A percentile compares a stretch with the other conserved stretches of the same genome.
These are phyloP conservation scores for Danaus melanippus DNA, from an alignment of 1,140 invertebrate genomes.

Conservation along the genomic window DNA sequence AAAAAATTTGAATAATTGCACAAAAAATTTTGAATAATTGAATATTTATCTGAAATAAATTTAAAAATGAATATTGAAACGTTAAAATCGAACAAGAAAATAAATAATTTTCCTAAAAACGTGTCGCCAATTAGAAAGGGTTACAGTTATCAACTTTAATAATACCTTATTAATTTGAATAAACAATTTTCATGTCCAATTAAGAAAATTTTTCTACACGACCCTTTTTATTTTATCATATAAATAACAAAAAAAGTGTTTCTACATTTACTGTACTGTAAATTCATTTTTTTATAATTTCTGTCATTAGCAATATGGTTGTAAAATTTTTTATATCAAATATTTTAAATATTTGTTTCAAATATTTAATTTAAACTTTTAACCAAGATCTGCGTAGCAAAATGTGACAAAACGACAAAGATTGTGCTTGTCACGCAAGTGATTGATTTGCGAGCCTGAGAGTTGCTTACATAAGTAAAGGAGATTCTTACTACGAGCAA, in stretches of 20 bases:
- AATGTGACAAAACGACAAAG: slow-evolving; percentile 31
- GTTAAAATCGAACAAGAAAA: no score
- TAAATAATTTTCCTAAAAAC: slow-evolving; percentile 4
- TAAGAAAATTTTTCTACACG: slow-evolving; percentile 5
- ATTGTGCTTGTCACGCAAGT: slow-evolving; percentile 32
- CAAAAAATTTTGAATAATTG: no score
- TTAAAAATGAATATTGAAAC: no score
- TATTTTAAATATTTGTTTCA: slow-evolving; percentile 1
- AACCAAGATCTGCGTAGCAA: slow-evolving; percentile 26
- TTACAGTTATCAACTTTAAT: slow-evolving; percentile 22
- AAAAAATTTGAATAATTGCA: no score
- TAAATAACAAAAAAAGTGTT: no score
- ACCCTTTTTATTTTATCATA: slow-evolving; percentile 1
- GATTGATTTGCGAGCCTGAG: slow-evolving; percentile 36
- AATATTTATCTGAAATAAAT: no score
- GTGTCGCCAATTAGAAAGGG: slow-evolving; percentile 31
- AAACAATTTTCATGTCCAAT: slow-evolving; percentile 16
- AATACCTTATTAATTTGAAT: slow-evolving; percentile 26
- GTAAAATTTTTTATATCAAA: no score
- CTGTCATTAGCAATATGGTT: no score
- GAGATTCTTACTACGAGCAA: slow-evolving; percentile 33
- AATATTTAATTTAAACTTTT: slow-evolving; percentile 4
- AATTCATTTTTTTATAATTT: no score
- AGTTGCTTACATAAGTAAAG: slow-evolving; percentile 30
- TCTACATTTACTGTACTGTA: no score